phyloP scores from a whole-genome alignment of 2,888 invertebrate genomes.

The Coelogynopora nodosa region DNA sequence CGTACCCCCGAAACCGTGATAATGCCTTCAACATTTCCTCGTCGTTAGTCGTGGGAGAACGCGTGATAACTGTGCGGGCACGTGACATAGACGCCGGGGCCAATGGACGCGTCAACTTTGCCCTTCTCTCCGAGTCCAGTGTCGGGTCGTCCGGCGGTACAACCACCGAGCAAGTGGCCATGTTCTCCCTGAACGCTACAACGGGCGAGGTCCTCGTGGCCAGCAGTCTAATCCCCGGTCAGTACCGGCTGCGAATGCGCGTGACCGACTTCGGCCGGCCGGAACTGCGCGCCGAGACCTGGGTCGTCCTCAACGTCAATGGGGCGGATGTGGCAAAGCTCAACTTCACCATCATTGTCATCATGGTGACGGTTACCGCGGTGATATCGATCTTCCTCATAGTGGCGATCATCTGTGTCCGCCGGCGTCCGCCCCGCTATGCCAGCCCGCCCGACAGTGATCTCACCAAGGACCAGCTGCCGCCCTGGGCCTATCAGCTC shows the following conservation, averaged over 20 bases:
- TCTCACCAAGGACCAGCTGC: slow-evolving; percentile 37
- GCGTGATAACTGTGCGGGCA: not conserved
- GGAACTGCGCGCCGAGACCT: not conserved
- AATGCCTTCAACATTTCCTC: slow-evolving; percentile 23
- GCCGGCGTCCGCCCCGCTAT: slow-evolving; percentile 33
- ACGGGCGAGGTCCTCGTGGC: slow-evolving; percentile 23
- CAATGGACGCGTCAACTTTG: slow-evolving; percentile 30
- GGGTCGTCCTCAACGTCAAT: slow-evolving; percentile 1
- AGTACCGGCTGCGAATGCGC: not conserved
- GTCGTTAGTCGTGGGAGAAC: slow-evolving; percentile 14
- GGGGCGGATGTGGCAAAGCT: slow-evolving; percentile 6
- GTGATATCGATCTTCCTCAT: slow-evolving; percentile 38
- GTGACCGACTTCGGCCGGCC: not conserved
- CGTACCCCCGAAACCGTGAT: not conserved
- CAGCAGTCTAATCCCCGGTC: not conserved
- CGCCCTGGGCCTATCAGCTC: slow-evolving; percentile 1
- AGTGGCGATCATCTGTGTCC: slow-evolving; percentile 39
- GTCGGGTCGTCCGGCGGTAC: not conserved
- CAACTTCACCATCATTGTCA: slow-evolving; percentile 35
- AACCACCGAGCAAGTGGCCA: not conserved
- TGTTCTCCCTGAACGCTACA: slow-evolving; percentile 26
- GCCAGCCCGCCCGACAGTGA: slow-evolving; percentile 11
- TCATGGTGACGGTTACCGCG: slow-evolving; percentile 38
- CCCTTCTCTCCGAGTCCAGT: not conserved
- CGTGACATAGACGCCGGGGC: slow-evolving; percentile 10